A percentile compares a stretch with the other conserved stretches of the same genome.
Conservation (phyloP, 2,113 vertebrate species). For the cattle (Bos taurus) region ARS-UCD2.0 NC_037340.1:38381001-38381500, state of each 20-base stretch:
- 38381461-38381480: not conserved
- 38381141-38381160: not conserved
- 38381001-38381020: not conserved
- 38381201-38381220: not conserved
- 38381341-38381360: not conserved
- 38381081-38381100: not conserved
- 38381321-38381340: not conserved
- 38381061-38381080: not conserved
- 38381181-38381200: not conserved
- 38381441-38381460: not conserved
- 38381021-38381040: not conserved
- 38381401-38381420: not conserved
- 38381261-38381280: not conserved
- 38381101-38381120: not conserved
- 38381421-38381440: not conserved
- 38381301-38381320: not conserved
- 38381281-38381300: not conserved
- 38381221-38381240: not conserved
- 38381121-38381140: not conserved
- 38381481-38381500: not conserved
- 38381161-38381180: not conserved
- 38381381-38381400: not conserved
- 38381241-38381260: not conserved
- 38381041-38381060: not conserved
- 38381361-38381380: not conserved